Evolutionary conservation across 2,797 vertebrate genomes (phyloP), one percentile per base, ranked within the genome.

Genomic region (Centropyge bicolor): DNA sequence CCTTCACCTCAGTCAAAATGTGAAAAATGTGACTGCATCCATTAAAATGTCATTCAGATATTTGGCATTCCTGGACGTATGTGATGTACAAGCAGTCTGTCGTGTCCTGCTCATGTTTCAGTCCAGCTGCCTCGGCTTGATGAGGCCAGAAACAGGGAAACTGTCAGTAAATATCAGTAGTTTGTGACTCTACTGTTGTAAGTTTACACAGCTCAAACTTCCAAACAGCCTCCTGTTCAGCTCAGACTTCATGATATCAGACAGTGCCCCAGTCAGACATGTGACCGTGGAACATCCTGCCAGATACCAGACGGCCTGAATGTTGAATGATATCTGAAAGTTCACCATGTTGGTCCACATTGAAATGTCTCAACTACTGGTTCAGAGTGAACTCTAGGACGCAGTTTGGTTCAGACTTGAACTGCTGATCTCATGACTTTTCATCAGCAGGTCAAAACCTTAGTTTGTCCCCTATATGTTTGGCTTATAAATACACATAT

Each of bases 21-120:
- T 81, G 79, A 68, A 84, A 76, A 83, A 91, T 89, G 89, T 85
- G 81, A 73, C 84, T 10, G 3, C 1, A 5, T 63, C 72, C 72
- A 80, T 83, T 84, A 66, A 75, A 75, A 69, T 60, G 70, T 78
- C 78, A 69, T 68, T 76, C 60, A 51, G 74, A 80, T 81, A 27
- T 74, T 59, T 88, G 38, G 27, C 82, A 87, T 91, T 89, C 84
- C 52, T 68, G 40, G 40, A 69, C 51, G 5, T 81, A 55, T 56
- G 74, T 80, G 80, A 81, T 48, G 14, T 69, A 59, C 27, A 19
- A 56, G 61, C 45, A 24, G 31, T 38, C 17, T 8, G 52, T n/a
- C 27, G 14, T 3, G 22, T 59, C 48, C 52, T 66, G 54, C 31
- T 19, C 35, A 36, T 61, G 16, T 31, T 77, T 64, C 3, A 46